Evolutionary conservation across 1,140 invertebrate genomes (phyloP), one percentile per base, ranked within the genome.

Genomic region (Anoplolepis gracilipes): DNA sequence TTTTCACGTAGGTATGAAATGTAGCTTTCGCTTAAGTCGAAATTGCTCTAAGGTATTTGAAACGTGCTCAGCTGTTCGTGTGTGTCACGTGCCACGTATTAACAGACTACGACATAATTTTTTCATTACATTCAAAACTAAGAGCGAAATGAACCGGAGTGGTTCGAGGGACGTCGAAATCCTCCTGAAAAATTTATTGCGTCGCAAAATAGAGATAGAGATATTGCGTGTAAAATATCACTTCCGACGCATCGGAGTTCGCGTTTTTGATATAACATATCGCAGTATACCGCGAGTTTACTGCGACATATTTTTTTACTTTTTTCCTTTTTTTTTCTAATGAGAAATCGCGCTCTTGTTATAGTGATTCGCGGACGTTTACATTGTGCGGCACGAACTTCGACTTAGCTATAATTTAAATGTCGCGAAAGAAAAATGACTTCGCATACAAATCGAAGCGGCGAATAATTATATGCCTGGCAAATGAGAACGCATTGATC

Each of bases 221-320:
- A 81, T 85, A 39, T 81, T 57, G 69, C 76, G 6, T 22, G 70
- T 82, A 70, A 88, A 84, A 84, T 84, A 88, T 86, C 57, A 62
- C 42, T 28, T 8, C 19, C 53, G 28, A 33, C 16, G 28, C 75
- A 22, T 7, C 49, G 22, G 22, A 28, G 19, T 30, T 13, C 57
- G 8, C 49, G 28, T 33, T 39, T 28, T 28, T 59, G 36, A 81
- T 19, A 42, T 49, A 49, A 5, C 25, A 2, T 33, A 22, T 64
- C 7, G 11, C 25, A n/a, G 19, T 72, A 88, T 49, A 81, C 7
- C n/a, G 53, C 33, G 67, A 65, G 33, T 82, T 70, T 64, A 59
- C 30, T 42, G 7, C 19, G 36, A 11, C 65, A 22, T 70, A 55
- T 72, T 53, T 70, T 62, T 42, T 53, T 19, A 2, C 3, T 19